Percentiles rank a stretch among this genome's conserved stretches.
phyloP scores from a whole-genome alignment of 1,140 invertebrate genomes.

The Drosophila melanica region DNA sequence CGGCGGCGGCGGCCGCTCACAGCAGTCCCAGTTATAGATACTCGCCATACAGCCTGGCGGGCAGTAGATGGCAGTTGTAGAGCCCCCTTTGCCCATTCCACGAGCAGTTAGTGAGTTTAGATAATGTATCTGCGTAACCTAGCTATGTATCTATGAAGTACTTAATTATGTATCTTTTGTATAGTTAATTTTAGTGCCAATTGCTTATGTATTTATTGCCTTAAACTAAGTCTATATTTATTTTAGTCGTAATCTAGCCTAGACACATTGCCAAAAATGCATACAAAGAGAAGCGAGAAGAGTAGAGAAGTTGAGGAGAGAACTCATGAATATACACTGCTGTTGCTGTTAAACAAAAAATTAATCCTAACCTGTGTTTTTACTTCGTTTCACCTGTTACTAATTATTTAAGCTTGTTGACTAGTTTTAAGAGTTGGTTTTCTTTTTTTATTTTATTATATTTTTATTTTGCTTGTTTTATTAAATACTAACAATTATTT shows the following conservation, averaged over 20 bases:
- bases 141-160: slow-evolving; percentile 31
- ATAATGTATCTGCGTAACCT: slow-evolving; percentile 46
- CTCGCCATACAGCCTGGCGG: slow-evolving; percentile 78
- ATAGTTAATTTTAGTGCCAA: slow-evolving; percentile 74
- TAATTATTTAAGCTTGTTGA: slow-evolving; percentile 68
- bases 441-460: slow-evolving; percentile 15
- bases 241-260: slow-evolving; percentile 58
- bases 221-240: slow-evolving; percentile 74
- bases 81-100: slow-evolving; percentile 2
- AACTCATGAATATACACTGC: slow-evolving; percentile 67
- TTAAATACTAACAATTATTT: background rate
- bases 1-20: slow-evolving; percentile 50
- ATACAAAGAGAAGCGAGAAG: slow-evolving; percentile 4
- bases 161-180: slow-evolving; percentile 42
- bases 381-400: slow-evolving; percentile 60
- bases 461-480: background rate
- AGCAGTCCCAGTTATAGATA: slow-evolving; percentile 82
- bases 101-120: slow-evolving; percentile 22
- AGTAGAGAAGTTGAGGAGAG: slow-evolving; percentile 32
- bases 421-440: slow-evolving; percentile 49
- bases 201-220: slow-evolving; percentile 71
- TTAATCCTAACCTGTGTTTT: slow-evolving; percentile 71
- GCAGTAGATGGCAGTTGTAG: slow-evolving; percentile 84
- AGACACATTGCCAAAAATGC: slow-evolving; percentile 45
- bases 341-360: slow-evolving; percentile 79